Base-by-base conservation (phyloP, 2,113 vertebrate species). In the Etheostoma cragini region DNA sequence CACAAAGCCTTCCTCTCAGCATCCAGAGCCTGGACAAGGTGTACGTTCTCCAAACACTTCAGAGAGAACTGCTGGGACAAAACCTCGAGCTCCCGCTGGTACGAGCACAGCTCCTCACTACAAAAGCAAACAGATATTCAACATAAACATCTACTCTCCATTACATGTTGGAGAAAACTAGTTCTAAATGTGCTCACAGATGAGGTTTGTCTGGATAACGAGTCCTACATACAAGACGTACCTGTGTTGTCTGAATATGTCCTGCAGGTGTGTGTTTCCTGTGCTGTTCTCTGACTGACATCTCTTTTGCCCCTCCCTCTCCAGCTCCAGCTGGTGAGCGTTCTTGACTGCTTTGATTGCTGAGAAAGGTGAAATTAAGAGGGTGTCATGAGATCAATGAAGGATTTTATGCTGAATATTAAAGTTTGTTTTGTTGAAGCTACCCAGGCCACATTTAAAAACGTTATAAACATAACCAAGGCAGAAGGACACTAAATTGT, bases 101-200 rank as follows among this genome's bases (percentile, higher is more conserved):
- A 87, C n/a, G 92, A 94, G 14, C 74, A 80, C 89, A 94, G 71
- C 91, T 95, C 94, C 87, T 94, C 94, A 2, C 95, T 95, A 10
- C 8, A 61, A 8, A 78, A 4, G 84, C 19, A 74, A 17, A 63
- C 62, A 68, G 13, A 42, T 14, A 53, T n/a, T 42, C n/a, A 22
- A 35, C 12, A 16, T 17, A 19, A 49, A 46, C 16, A 22, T 62
- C 21, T 14, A 56, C 14, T 33, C 2, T 33, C 11, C 30, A 12
- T 24, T 1, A 5, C 24, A 30, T 42, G 10, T 42, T 42, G 38
- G 38, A 42, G 38, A 42, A 11, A 42, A 42, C 38, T 42, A 1
- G 2, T 8, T 38, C 38, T 42, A 42, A 42, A 42, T 3, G 38
- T 42, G 38, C 38, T 42, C 38, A 11, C 22, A 58, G 16, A 45